These are phyloP conservation scores for Erethizon dorsatum DNA, from an alignment of 2,797 vertebrate genomes.

Conservation along the genomic window DNA sequence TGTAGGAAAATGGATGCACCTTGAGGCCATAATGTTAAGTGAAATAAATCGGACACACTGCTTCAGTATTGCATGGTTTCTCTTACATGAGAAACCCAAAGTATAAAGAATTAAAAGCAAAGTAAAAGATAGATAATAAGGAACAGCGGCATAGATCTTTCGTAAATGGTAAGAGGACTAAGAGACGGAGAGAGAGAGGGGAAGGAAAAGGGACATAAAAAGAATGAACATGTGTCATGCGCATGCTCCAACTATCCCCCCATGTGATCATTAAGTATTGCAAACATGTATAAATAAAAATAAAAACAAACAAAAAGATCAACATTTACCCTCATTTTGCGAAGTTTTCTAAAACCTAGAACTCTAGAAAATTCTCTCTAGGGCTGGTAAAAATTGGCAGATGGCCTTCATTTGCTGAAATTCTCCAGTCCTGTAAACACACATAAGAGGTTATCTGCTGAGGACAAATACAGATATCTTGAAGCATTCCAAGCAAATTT, in stretches of 20 bases:
- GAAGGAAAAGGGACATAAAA: background rate
- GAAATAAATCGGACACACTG: background rate
- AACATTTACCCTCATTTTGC: background rate
- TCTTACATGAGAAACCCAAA: background rate
- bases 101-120: background rate
- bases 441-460: background rate
- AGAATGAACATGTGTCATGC: background rate
- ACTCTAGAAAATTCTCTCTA: background rate
- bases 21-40: background rate
- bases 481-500: conserved; percentile 26
- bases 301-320: background rate
- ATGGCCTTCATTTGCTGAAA: background rate
- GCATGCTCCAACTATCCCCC: too few species aligned
- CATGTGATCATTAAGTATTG: too few species aligned
- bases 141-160: background rate
- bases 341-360: background rate
- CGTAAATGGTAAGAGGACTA: background rate
- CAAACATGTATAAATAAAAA: background rate
- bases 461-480: conserved; percentile 11
- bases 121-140: background rate
- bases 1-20: background rate
- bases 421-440: background rate
- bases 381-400: background rate
- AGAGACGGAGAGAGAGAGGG: background rate
- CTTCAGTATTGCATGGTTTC: background rate